A percentile compares a stretch with the other conserved stretches of the same genome.
These are phyloP conservation scores for Lysandra bellargus DNA, from an alignment of 2,888 invertebrate genomes.

Conservation along the genomic window DNA sequence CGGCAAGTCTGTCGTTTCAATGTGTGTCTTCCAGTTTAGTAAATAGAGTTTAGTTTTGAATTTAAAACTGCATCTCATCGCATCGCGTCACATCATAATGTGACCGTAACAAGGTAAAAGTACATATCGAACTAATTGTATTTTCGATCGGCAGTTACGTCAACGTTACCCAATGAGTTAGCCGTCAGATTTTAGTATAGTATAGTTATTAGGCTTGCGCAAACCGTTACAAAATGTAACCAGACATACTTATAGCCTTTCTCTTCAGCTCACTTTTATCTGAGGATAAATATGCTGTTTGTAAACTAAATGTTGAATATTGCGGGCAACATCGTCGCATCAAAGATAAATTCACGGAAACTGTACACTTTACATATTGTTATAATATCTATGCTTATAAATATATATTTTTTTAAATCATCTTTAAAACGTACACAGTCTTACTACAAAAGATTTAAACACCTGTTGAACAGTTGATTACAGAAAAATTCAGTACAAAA, in stretches of 20 bases:
- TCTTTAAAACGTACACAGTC: too few relatives aligned
- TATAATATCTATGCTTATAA: too few relatives aligned
- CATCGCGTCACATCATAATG: background rate
- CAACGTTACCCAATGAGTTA: background rate
- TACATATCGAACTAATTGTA: background rate
- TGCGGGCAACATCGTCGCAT: too few relatives aligned
- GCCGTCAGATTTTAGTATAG: conserved; percentile 14
- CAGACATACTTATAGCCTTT: conserved; percentile 1
- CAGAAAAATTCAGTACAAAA: too few relatives aligned
- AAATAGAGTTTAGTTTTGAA: background rate
- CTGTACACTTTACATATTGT: too few relatives aligned
- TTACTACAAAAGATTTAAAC: too few relatives aligned
- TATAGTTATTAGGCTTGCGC: conserved; percentile 1
- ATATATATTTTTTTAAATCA: too few relatives aligned
- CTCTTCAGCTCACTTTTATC: conserved; percentile 7
- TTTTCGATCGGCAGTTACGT: background rate
- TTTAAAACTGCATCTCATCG: background rate
- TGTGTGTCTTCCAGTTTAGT: background rate
- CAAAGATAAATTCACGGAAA: too few relatives aligned
- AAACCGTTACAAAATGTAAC: conserved; percentile 2
- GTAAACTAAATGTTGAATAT: background rate
- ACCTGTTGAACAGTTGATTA: too few relatives aligned
- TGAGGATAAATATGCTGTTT: background rate
- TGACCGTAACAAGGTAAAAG: background rate
- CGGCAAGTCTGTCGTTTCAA: background rate